These are phyloP conservation scores for Syngnathus floridae DNA, from an alignment of 2,113 vertebrate species.

Conservation along the genomic window DNA sequence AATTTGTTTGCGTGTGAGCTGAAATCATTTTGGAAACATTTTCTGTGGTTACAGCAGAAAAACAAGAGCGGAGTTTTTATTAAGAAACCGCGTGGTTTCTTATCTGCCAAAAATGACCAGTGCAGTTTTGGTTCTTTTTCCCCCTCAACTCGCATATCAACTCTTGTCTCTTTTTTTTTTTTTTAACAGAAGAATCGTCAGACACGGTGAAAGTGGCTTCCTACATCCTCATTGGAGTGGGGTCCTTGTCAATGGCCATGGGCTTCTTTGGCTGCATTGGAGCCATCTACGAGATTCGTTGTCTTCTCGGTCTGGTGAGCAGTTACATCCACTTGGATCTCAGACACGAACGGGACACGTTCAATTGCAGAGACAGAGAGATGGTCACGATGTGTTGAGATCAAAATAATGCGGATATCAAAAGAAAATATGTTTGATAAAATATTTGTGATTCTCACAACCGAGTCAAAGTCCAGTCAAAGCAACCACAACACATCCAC, in stretches of 20 bases:
- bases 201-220: slow-evolving; percentile 71
- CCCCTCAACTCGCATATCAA: background rate
- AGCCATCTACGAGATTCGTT: slow-evolving; percentile 85
- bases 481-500: background rate
- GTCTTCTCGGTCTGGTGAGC: slow-evolving; percentile 87
- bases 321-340: background rate
- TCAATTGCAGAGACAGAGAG: background rate
- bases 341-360: background rate
- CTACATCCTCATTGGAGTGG: slow-evolving; percentile 77
- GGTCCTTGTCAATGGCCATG: slow-evolving; percentile 82
- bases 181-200: slow-evolving; percentile 75
- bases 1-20: slow-evolving; percentile 7
- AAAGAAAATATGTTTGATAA: too few relatives aligned
- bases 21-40: slow-evolving; percentile 12
- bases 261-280: slow-evolving; percentile 90
- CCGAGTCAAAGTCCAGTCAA: too few relatives aligned
- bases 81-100: background rate
- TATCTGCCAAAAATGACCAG: background rate
- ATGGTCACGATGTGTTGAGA: too few relatives aligned
- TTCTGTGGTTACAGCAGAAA: slow-evolving; percentile 5
- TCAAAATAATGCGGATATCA: too few relatives aligned
- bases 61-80: background rate
- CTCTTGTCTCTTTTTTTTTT: background rate
- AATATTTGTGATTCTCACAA: too few relatives aligned
- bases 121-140: slow-evolving; percentile 1